Evolutionary conservation across 2,113 vertebrate genomes (phyloP), one percentile per base, ranked within the genome.

Genomic region (Pluvialis apricaria): DNA sequence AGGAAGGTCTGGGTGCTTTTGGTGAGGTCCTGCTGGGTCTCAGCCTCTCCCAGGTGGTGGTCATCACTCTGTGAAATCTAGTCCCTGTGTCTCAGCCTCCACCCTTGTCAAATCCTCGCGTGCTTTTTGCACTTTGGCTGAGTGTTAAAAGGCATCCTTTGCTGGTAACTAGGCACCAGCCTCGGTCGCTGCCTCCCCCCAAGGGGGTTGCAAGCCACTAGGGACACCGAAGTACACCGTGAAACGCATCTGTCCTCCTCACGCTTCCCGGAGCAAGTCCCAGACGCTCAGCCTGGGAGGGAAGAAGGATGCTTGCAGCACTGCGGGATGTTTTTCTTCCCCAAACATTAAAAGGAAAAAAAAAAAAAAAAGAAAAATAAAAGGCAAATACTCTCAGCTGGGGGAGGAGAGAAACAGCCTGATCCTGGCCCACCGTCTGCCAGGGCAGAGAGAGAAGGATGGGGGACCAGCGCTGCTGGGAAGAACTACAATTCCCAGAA

Each of bases 401-500:
- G n/a, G 61, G 29, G 12, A n/a, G 34, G 70, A 52, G 9, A 77
- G n/a, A 32, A 78, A 38, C 5, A 26, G 8, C 78, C 84, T 11
- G 1, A 77, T 57, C 32, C 47, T 57, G 76, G 28, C 34, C 38
- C 15, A 7, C 20, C 0, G 38, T 15, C 69, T 47, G 55, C 52
- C 49, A 7, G 36, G 49, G 20, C 42, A 32, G 11, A 2, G 24
- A 20, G 13, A 10, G 29, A 17, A 64, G 61, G 57, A 10, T 3
- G 18, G 7, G 57, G 65, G 8, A 52, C 16, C 45, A 38, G 45
- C 7, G 52, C 57, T 76, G 40, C 20, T 18, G 8, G 4, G 20
- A 15, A 68, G 64, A 20, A 95, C 94, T 92, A 96, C 95, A 92
- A 92, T 57, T 88, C 95, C 96, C 97, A 95, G 64, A 62, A 90